These are phyloP conservation scores for Agraylea sexmaculata DNA, from an alignment of 1,140 invertebrate species.

Conservation along the genomic window DNA sequence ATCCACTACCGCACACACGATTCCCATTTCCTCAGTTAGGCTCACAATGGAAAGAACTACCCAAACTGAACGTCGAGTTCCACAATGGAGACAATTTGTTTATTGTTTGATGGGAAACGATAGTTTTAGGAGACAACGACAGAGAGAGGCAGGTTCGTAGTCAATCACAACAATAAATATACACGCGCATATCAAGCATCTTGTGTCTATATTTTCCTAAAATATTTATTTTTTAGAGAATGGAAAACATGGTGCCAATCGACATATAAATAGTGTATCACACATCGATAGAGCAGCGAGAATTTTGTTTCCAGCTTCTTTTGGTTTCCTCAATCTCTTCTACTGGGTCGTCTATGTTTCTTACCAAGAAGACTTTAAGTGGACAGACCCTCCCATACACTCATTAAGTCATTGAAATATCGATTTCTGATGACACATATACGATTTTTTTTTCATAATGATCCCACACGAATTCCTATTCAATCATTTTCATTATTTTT, in stretches of 20 bases:
- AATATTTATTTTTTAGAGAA: constrained; percentile 22
- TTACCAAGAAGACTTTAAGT: constrained; percentile 58
- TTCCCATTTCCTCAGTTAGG: constrained; percentile 27
- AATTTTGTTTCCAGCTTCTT: constrained; percentile 77
- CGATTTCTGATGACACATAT: too few species aligned
- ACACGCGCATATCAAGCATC: neutral
- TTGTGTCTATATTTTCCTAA: neutral
- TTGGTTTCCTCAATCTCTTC: constrained; percentile 69
- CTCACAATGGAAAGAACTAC: constrained; percentile 67
- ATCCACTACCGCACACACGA: too few species aligned
- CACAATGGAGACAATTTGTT: constrained; percentile 63
- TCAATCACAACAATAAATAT: neutral
- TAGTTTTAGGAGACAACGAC: constrained; percentile 59
- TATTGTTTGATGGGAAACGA: constrained; percentile 71
- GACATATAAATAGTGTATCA: constrained; percentile 77
- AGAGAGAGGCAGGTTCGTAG: constrained; percentile 50
- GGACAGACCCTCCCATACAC: constrained; percentile 49
- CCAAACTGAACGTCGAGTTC: constrained; percentile 62
- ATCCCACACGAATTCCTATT: too few species aligned
- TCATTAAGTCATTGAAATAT: constrained; percentile 30
- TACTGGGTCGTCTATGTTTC: constrained; percentile 78
- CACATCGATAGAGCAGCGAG: constrained; percentile 76
- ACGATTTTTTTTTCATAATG: too few species aligned
- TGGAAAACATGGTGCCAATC: constrained; percentile 39
- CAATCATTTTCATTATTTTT: too few species aligned